Base-by-base conservation (phyloP, 2,113 vertebrate genomes). In the Albula goreensis region DNA sequence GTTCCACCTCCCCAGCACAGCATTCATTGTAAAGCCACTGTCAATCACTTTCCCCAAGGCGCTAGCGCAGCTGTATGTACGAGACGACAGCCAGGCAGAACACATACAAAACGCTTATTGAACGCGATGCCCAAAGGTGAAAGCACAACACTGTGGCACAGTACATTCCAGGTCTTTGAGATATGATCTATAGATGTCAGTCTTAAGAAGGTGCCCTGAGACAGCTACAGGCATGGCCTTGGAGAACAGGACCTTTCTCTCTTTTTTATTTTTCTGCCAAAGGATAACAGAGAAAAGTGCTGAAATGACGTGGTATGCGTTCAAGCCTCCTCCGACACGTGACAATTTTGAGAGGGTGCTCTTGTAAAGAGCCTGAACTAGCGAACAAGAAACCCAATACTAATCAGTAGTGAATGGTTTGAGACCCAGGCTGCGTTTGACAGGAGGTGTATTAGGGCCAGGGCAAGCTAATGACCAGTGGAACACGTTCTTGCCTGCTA, bases 181-280 rank as follows among this genome's bases (percentile, higher is more conserved):
- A 19, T 31, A 60, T 86, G 48, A 86, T 53, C 81, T 83, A 66
- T 86, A 83, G 85, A 78, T 86, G 85, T 66, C 85, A 86, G 80
- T 86, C 52, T 41, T 78, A 60, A 83, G 80, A 83, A 83, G 50
- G 50, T 78, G 25, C 3, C 52, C 74, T 78, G 41, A 83, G 56
- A 86, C 13, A 50, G 74, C n/a, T 31, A 4, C 17, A 82, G 48
- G 41, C 5, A 50, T n/a, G 79, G 56, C 78, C 19, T 66, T 81
- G 11, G 49, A 74, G 17, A 1, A 12, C 52, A 51, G 17, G 31
- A 12, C 25, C 11, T 19, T 31, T 51, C 78, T 79, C 41, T 79
- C 53, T 41, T 41, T 41, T 41, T 41, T 41, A 41, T 41, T 41
- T 41, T 41, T 41, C 51, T 48, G n/a, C 25, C 25, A 50, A 52